Evolutionary conservation across 2,113 vertebrate species (phyloP).

Genomic region (cat (Felis catus)): F.catus_Fca126_mat1.0 CM031420.1:18193001-18193500

Average conservation of each 20-base stretch:
- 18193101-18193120: not conserved
- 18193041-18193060: not conserved
- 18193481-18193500: not conserved
- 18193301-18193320: not conserved
- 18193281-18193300: not conserved
- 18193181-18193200: not conserved
- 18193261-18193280: not conserved
- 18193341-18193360: not conserved
- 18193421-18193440: not conserved
- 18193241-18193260: not conserved
- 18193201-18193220: not conserved
- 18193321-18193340: not conserved
- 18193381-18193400: not conserved
- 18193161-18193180: not conserved
- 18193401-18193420: not conserved
- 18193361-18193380: not conserved
- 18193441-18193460: not conserved
- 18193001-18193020: not conserved
- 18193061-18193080: not conserved
- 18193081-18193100: not conserved
- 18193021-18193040: too few relatives aligned
- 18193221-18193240: not conserved
- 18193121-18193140: not conserved
- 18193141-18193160: not conserved
- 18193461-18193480: not conserved